Evolutionary conservation across 1,140 invertebrate genomes (phyloP).

Genomic region (Andricus grossulariae): DNA sequence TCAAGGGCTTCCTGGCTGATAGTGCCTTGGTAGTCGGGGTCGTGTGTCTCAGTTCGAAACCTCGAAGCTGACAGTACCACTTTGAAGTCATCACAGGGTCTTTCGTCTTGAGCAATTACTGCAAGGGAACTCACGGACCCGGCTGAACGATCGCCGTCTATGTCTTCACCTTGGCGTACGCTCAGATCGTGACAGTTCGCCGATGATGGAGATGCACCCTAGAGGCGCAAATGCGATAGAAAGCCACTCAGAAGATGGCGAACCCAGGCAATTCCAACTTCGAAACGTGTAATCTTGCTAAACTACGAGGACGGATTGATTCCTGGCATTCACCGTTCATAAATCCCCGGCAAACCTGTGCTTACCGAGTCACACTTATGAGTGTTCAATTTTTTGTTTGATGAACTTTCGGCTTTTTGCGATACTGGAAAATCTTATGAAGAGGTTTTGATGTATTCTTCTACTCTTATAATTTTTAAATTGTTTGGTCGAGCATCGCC

Average conservation of each 20-base stretch:
- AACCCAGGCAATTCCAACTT: conserved; percentile 48
- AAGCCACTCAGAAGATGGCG: conserved; percentile 56
- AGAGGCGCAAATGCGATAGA: conserved; percentile 51
- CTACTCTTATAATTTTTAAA: no score
- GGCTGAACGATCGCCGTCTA: background rate
- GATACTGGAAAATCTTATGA: no score
- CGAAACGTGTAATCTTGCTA: conserved; percentile 63
- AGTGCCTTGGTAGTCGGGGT: background rate
- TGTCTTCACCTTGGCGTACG: background rate
- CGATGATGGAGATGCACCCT: conserved; percentile 56
- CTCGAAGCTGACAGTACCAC: conserved; percentile 5
- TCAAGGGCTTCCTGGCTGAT: background rate
- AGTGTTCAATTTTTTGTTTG: background rate
- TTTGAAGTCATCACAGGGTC: conserved; percentile 8
- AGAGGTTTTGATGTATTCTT: no score
- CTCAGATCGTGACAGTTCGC: conserved; percentile 25
- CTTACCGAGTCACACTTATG: conserved; percentile 55
- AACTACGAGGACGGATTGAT: conserved; percentile 64
- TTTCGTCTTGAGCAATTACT: background rate
- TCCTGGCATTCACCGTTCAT: conserved; percentile 62
- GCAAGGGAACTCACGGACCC: background rate
- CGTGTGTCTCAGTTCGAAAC: conserved; percentile 3
- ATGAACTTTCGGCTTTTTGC: no score
- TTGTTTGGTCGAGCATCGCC: no score
- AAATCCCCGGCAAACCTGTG: conserved; percentile 57